These are phyloP conservation scores for Montipora efflorescens DNA, from an alignment of 64 coral and sea anemone species.

Conservation along the genomic window DNA sequence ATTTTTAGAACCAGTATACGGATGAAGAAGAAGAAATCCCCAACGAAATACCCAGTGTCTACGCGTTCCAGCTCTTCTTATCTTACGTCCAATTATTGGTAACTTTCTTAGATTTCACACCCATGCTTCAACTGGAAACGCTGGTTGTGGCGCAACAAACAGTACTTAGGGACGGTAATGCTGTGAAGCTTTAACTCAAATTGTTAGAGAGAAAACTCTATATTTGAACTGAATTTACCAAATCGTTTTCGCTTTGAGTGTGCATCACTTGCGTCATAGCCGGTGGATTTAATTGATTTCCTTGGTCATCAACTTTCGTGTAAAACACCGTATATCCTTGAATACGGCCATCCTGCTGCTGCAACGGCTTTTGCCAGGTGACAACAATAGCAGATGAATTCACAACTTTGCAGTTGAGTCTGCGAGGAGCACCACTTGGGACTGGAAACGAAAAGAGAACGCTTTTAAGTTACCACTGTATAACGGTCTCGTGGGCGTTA, in stretches of 20 bases:
- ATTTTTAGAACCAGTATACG: too few species aligned
- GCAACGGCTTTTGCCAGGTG: constrained; percentile 58
- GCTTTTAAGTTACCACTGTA: neutral
- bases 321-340: constrained; percentile 83
- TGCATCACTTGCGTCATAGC: constrained; percentile 39
- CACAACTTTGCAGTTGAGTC: constrained; percentile 60
- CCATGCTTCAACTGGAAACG: too few species aligned
- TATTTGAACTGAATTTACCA: constrained; percentile 40
- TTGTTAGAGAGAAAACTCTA: neutral
- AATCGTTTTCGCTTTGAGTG: constrained; percentile 47
- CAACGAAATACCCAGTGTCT: too few species aligned
- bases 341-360: constrained; percentile 75
- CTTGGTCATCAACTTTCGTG: constrained; percentile 77
- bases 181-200: too few species aligned
- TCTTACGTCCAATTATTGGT: too few species aligned
- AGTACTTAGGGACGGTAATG: too few species aligned
- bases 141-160: too few species aligned
- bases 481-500: neutral
- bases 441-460: constrained; percentile 48
- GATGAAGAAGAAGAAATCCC: too few species aligned
- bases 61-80: too few species aligned
- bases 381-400: constrained; percentile 80
- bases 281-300: constrained; percentile 79
- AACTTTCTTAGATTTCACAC: too few species aligned
- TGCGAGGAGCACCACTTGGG: constrained; percentile 83